Evolutionary conservation across 1,140 invertebrate genomes (phyloP).

Genomic region (Linepithema humile): DNA sequence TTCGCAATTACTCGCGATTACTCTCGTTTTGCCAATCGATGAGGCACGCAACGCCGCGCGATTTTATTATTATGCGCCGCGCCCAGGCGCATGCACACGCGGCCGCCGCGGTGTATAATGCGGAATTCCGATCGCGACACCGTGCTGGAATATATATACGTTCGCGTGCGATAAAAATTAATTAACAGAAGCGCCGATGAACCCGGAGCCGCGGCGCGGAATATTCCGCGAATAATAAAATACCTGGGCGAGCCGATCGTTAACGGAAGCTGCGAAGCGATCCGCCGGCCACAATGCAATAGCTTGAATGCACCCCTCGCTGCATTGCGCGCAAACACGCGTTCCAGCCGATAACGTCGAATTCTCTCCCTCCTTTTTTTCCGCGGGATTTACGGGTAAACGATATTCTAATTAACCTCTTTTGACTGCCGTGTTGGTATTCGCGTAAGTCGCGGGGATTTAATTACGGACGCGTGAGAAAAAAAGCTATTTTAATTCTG

Average conservation of each 20-base stretch:
- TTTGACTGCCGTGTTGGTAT: not conserved
- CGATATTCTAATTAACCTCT: slow-evolving; percentile 41
- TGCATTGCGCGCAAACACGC: slow-evolving; percentile 34
- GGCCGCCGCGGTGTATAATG: slow-evolving; percentile 40
- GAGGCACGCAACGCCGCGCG: slow-evolving; percentile 33
- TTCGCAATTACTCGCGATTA: slow-evolving; percentile 64
- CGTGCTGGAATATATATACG: slow-evolving; percentile 23
- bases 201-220: slow-evolving; percentile 22
- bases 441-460: not conserved
- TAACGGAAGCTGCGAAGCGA: slow-evolving; percentile 58
- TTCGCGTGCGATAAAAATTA: slow-evolving; percentile 68
- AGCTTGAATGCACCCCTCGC: slow-evolving; percentile 31
- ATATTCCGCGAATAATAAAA: slow-evolving; percentile 71
- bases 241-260: slow-evolving; percentile 50
- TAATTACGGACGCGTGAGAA: slow-evolving; percentile 4
- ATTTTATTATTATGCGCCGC: slow-evolving; percentile 67
- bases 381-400: not conserved
- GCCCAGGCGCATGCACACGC: slow-evolving; percentile 4
- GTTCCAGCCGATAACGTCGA: slow-evolving; percentile 38
- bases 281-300: slow-evolving; percentile 38
- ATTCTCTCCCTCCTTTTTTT: not conserved
- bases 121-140: slow-evolving; percentile 56
- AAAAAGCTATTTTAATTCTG: slow-evolving; percentile 2
- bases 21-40: slow-evolving; percentile 56
- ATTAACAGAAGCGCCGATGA: slow-evolving; percentile 63